Percentiles rank a stretch among this genome's conserved stretches.
phyloP scores from a whole-genome alignment of 2,113 vertebrate genomes.

The Marmota monax region DNA sequence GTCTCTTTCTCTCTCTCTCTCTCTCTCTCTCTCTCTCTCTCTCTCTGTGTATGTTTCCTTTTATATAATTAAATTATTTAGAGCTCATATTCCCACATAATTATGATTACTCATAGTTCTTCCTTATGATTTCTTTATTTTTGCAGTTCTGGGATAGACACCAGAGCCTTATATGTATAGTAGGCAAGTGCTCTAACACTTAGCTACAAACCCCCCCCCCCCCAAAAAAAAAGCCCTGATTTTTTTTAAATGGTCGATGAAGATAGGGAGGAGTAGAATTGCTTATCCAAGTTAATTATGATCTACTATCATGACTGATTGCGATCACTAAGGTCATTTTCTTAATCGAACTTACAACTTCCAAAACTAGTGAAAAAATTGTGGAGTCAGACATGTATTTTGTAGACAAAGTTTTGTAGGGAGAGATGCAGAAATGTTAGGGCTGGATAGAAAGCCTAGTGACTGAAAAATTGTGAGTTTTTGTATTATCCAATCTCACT shows the following conservation, averaged over 20 bases:
- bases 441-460: neutral
- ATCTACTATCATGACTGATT: neutral
- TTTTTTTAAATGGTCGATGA: neutral
- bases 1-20: too few relatives aligned
- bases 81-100: neutral
- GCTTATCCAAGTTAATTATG: neutral
- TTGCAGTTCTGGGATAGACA: neutral
- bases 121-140: too few relatives aligned
- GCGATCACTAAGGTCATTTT: neutral
- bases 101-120: neutral
- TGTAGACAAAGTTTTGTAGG: neutral
- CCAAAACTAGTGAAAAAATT: neutral
- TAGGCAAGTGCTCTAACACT: neutral
- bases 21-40: too few relatives aligned
- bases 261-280: neutral
- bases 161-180: neutral
- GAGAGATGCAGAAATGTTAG: neutral
- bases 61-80: neutral
- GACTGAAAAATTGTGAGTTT: neutral
- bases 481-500: neutral
- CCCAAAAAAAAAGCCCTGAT: too few relatives aligned
- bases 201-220: neutral
- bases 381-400: neutral
- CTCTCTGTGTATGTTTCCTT: neutral
- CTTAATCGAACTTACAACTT: neutral